A percentile compares a stretch with the other conserved stretches of the same genome.
Evolutionary conservation across 2,113 vertebrate genomes (phyloP).

Genomic region (Colossoma macropomum): DNA sequence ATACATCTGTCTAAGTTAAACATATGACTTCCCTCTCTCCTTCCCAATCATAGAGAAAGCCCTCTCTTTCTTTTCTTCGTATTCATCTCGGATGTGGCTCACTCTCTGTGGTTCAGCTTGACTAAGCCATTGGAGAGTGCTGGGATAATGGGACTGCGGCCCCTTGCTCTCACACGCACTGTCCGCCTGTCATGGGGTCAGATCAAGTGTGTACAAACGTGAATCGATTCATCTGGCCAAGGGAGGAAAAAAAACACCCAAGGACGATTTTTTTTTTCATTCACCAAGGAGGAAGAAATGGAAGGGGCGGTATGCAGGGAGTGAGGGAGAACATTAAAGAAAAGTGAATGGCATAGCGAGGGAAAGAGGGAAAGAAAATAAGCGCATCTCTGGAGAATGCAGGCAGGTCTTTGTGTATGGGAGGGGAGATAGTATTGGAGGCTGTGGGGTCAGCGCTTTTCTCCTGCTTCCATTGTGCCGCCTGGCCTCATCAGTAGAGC

Average conservation of each 20-base stretch:
- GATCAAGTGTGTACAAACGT: conserved; percentile 88
- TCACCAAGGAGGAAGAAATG: conserved; percentile 76
- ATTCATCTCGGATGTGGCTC: conserved; percentile 31
- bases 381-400: conserved; percentile 71
- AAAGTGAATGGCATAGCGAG: conserved; percentile 54
- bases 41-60: neutral
- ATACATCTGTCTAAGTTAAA: neutral
- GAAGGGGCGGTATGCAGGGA: conserved; percentile 70
- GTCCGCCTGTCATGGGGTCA: conserved; percentile 83
- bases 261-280: conserved; percentile 78
- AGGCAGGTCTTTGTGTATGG: conserved; percentile 32
- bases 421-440: conserved; percentile 73
- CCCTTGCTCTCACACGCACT: conserved; percentile 69
- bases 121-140: neutral
- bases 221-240: conserved; percentile 82
- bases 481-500: conserved; percentile 64
- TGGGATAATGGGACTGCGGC: conserved; percentile 60
- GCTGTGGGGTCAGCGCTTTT: conserved; percentile 62
- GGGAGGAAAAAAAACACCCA: conserved; percentile 71
- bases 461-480: conserved; percentile 47
- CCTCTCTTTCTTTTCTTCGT: conserved; percentile 17
- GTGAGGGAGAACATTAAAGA: conserved; percentile 78
- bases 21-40: neutral
- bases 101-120: neutral
- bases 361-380: conserved; percentile 56